These are phyloP conservation scores for Sarcophaga variegata DNA, from an alignment of 2,888 invertebrate genomes.

Conservation along the genomic window DNA sequence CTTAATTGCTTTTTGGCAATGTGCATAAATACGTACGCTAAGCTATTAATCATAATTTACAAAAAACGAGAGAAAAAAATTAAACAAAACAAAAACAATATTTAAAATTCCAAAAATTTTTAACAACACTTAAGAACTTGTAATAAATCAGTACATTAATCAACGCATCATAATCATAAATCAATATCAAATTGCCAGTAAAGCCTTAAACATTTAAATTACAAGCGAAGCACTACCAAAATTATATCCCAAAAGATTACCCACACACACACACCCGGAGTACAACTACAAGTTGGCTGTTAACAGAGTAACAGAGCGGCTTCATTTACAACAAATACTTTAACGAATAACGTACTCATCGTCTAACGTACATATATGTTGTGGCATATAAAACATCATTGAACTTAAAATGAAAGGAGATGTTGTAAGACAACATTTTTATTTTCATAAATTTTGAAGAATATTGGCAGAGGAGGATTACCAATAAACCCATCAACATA, in stretches of 20 bases:
- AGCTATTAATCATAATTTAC: not conserved
- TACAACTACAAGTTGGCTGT: not conserved
- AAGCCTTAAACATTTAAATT: not conserved
- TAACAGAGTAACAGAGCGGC: not conserved
- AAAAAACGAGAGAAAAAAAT: too few relatives aligned
- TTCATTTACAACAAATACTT: not conserved
- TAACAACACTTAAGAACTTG: not conserved
- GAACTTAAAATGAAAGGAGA: not conserved
- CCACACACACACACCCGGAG: not conserved
- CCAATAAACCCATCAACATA: slow-evolving; percentile 69
- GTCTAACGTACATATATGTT: not conserved
- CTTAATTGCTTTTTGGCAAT: too few relatives aligned
- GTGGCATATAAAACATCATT: not conserved
- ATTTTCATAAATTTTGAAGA: slow-evolving; percentile 57
- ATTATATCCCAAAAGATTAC: slow-evolving; percentile 8
- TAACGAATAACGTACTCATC: not conserved
- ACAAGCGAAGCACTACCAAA: not conserved
- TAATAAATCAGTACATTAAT: slow-evolving; percentile 8
- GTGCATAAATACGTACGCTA: too few relatives aligned
- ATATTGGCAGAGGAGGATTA: slow-evolving; percentile 67
- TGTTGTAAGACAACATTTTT: slow-evolving; percentile 34
- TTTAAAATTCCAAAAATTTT: not conserved
- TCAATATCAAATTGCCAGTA: not conserved
- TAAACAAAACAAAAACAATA: not conserved
- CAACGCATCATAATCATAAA: not conserved